phyloP scores from a whole-genome alignment of 1,140 invertebrate genomes.

The Cyclina sinensis region DNA sequence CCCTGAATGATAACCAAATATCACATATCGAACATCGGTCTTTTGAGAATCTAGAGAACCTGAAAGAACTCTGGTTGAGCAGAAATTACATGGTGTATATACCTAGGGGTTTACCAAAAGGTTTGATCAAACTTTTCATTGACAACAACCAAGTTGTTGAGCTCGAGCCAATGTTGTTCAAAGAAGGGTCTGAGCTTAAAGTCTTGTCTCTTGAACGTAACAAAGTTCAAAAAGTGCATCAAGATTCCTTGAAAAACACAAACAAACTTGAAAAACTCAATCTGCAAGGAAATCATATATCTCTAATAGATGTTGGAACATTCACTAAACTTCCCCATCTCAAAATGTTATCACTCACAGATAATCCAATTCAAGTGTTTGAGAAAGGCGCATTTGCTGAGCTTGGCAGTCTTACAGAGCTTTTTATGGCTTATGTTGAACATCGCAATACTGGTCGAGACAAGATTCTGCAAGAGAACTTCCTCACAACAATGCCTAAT shows the following conservation, averaged over 20 bases:
- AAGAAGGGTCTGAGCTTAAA: conserved; percentile 73
- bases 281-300: conserved; percentile 77
- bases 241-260: conserved; percentile 91
- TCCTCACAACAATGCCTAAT: conserved; percentile 81
- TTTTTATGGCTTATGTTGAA: conserved; percentile 90
- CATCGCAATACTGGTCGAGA: conserved; percentile 49
- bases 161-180: conserved; percentile 80
- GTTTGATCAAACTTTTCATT: conserved; percentile 77
- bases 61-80: conserved; percentile 90
- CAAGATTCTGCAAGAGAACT: conserved; percentile 85
- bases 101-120: conserved; percentile 89
- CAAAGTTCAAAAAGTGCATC: conserved; percentile 89
- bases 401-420: conserved; percentile 86
- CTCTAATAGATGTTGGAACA: conserved; percentile 69
- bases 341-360: conserved; percentile 87
- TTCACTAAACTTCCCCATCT: conserved; percentile 86
- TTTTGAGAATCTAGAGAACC: conserved; percentile 92
- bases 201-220: conserved; percentile 89
- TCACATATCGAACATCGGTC: conserved; percentile 94
- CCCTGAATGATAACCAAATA: conserved; percentile 93
- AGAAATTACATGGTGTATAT: conserved; percentile 88
- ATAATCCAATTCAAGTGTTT: conserved; percentile 86
- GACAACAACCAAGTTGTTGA: conserved; percentile 81
- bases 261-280: conserved; percentile 90
- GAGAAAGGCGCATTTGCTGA: conserved; percentile 82